Conservation (phyloP, 1,140 invertebrate species). For the Tetranychus urticae region DNA sequence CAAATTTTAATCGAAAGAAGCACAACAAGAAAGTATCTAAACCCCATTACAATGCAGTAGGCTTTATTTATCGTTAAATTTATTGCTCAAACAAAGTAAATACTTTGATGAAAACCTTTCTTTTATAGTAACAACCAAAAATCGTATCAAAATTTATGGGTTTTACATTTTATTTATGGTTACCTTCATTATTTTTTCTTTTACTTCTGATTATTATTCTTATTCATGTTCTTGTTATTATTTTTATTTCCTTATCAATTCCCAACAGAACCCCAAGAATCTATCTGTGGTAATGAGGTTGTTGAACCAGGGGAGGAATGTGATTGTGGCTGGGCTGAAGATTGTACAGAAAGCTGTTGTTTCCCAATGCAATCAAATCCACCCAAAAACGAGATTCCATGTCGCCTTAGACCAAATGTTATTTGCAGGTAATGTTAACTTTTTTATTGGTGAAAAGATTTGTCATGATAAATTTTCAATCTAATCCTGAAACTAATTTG, state of each 20-base stretch:
- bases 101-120: no score
- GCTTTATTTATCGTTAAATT: no score
- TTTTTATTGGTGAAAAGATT: not conserved
- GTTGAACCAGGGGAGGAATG: conserved; percentile 88
- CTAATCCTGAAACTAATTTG: no score
- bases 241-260: not conserved
- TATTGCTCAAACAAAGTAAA: no score
- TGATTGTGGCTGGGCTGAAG: conserved; percentile 92
- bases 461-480: not conserved
- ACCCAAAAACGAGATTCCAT: not conserved
- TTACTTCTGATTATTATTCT: not conserved
- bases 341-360: conserved; percentile 79
- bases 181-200: not conserved
- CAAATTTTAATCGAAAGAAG: no score
- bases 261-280: conserved; percentile 47
- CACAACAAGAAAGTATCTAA: no score
- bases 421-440: conserved; percentile 11
- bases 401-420: conserved; percentile 12
- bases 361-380: conserved; percentile 46
- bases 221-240: not conserved
- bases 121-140: no score
- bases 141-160: no score
- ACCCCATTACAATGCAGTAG: no score
- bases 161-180: conserved; percentile 3
- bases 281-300: conserved; percentile 88